Evolutionary conservation across 2,113 vertebrate species (phyloP), one percentile per base, ranked within the genome.

Genomic region (Melanocharis versteri): DNA sequence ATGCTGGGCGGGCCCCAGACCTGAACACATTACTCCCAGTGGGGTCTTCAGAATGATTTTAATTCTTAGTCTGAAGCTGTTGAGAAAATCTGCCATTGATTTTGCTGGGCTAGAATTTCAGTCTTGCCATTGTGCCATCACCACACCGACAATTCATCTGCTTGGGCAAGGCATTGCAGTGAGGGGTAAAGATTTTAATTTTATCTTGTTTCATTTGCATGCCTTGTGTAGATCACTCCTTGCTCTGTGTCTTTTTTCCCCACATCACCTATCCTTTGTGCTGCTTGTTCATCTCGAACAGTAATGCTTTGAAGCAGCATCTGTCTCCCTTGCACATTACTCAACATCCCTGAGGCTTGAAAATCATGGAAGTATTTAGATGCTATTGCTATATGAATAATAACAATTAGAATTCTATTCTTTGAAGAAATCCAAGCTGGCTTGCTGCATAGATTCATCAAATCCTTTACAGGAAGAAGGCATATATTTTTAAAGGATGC

Each of bases 1-100:
- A 20, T 17, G 10, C 6, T 28, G 54, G 9, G 4, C 0, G 0
- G 2, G 6, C 2, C 10, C 2, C 28, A 83, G 26, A 69, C 22
- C 16, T n/a, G 35, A 30, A 23, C 10, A 6, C 12, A 30, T 24
- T 24, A 44, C 14, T 37, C 7, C 18, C 3, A 2, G 3, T 19
- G 30, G 2, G 3, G 4, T 70, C n/a, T 66, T 28, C 23, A 4
- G 7, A 61, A n/a, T n/a, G 0, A 27, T 72, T 78, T 77, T 60
- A 47, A 60, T 65, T 92, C 40, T 60, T 58, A 48, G 21, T 40
- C n/a, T 73, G 81, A 91, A 72, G 51, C 17, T 48, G 10, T 21
- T 57, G n/a, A 58, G 45, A 76, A 87, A 58, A 83, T 56, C 15
- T 89, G 16, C 28, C 21, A 17, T 6, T 64, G 57, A 8, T 78